Percentiles rank a stretch among this genome's conserved stretches.
Conservation (phyloP, 53 echinoderm and acorn worm species). For the Echinometra lucunter region DNA sequence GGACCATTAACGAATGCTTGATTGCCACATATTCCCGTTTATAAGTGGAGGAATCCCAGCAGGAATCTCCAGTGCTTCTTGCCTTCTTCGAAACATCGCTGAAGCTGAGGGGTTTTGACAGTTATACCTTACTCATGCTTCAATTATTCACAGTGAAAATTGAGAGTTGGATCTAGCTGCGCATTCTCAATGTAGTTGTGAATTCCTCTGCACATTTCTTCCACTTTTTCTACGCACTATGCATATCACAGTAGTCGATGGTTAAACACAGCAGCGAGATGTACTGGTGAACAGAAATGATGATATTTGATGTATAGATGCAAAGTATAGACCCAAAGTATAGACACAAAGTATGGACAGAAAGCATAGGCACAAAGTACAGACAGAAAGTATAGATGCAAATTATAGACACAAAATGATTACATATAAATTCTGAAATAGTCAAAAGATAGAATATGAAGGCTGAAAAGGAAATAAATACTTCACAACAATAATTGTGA, state of each 20-base stretch:
- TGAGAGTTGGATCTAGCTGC: not conserved
- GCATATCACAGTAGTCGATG: not conserved
- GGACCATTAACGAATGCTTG: not conserved
- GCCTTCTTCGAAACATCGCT: not conserved
- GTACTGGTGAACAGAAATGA: too few relatives aligned
- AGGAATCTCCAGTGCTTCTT: not conserved
- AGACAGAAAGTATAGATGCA: too few relatives aligned
- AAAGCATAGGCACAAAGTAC: too few relatives aligned
- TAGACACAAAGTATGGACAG: too few relatives aligned
- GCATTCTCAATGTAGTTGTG: constrained; percentile 12
- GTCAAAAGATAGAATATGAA: too few relatives aligned
- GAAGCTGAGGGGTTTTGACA: constrained; percentile 41
- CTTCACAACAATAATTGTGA: too few relatives aligned
- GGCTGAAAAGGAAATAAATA: too few relatives aligned
- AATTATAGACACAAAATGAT: too few relatives aligned
- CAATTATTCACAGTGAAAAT: constrained; percentile 43
- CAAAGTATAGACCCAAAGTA: too few relatives aligned
- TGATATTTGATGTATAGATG: too few relatives aligned
- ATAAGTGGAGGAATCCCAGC: not conserved
- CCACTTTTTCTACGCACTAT: not conserved
- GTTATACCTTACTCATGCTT: constrained; percentile 43
- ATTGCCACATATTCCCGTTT: not conserved
- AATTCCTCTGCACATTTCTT: not conserved
- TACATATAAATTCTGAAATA: too few relatives aligned
- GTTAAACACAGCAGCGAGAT: too few relatives aligned